phyloP scores from a whole-genome alignment of 2,113 vertebrate genomes.

The Poeciliopsis retropinna region DNA sequence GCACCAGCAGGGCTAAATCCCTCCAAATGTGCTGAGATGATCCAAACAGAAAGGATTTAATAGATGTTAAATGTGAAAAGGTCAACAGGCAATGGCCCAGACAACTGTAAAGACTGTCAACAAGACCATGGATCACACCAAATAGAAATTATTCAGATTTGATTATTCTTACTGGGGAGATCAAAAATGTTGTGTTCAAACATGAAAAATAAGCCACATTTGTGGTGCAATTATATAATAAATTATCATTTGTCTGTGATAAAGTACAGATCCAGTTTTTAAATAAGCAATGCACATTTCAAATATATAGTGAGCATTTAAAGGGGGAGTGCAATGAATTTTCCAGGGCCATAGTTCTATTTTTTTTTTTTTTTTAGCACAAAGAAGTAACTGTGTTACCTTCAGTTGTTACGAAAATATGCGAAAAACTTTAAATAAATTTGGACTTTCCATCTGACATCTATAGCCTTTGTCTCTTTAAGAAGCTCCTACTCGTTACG shows the following conservation, averaged over 20 bases:
- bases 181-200: constrained; percentile 25
- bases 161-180: constrained; percentile 31
- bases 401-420: too few relatives aligned
- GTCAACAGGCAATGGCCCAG: constrained; percentile 34
- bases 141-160: constrained; percentile 27
- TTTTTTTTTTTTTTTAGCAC: too few relatives aligned
- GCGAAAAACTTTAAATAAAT: too few relatives aligned
- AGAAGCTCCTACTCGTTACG: too few relatives aligned
- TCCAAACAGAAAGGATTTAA: constrained; percentile 41
- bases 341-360: too few relatives aligned
- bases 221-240: not conserved
- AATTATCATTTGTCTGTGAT: not conserved
- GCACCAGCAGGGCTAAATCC: constrained; percentile 50
- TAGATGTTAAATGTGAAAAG: constrained; percentile 48
- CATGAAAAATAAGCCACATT: constrained; percentile 12
- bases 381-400: too few relatives aligned
- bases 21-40: constrained; percentile 60
- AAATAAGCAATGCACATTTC: not conserved
- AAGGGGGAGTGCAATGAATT: too few relatives aligned
- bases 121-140: constrained; percentile 26
- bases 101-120: constrained; percentile 54
- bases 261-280: not conserved
- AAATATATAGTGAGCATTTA: not conserved
- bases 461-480: too few relatives aligned
- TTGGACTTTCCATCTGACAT: too few relatives aligned